phyloP scores from a whole-genome alignment of 2,113 vertebrate species.

The Pavo muticus region DNA sequence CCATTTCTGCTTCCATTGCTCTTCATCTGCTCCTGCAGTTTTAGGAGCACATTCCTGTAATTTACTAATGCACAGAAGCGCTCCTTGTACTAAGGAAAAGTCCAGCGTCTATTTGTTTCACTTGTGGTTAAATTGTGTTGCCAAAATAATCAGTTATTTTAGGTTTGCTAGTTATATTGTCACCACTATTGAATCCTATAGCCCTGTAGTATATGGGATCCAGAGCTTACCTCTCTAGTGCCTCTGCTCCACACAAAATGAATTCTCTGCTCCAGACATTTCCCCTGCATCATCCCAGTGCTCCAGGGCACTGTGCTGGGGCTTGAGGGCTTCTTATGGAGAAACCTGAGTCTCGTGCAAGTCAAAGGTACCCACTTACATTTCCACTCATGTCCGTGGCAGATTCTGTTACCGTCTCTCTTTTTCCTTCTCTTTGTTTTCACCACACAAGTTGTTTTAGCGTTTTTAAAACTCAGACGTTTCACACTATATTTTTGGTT shows the following conservation, averaged over 20 bases:
- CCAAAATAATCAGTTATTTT: neutral
- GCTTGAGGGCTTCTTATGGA: neutral
- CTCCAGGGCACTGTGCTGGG: neutral
- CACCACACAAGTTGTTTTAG: neutral
- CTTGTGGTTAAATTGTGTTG: neutral
- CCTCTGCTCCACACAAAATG: neutral
- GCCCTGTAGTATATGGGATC: neutral
- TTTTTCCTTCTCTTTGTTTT: neutral
- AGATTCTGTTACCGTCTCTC: neutral
- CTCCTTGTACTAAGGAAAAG: neutral
- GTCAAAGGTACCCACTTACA: neutral
- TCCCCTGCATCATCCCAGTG: neutral
- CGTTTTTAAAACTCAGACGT: neutral
- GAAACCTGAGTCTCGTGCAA: rapidly evolving
- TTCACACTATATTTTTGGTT: neutral
- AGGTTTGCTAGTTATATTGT: neutral
- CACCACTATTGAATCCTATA: neutral
- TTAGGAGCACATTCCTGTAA: neutral
- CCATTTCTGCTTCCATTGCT: neutral
- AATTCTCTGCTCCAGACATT: neutral
- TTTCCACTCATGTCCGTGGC: neutral
- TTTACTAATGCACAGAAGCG: no score
- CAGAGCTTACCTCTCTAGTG: neutral
- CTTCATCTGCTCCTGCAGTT: neutral
- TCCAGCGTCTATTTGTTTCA: neutral